A percentile compares a stretch with the other conserved stretches of the same genome.
Evolutionary conservation across 2,888 invertebrate species (phyloP).

Genomic region (Escarpia spicata): DNA sequence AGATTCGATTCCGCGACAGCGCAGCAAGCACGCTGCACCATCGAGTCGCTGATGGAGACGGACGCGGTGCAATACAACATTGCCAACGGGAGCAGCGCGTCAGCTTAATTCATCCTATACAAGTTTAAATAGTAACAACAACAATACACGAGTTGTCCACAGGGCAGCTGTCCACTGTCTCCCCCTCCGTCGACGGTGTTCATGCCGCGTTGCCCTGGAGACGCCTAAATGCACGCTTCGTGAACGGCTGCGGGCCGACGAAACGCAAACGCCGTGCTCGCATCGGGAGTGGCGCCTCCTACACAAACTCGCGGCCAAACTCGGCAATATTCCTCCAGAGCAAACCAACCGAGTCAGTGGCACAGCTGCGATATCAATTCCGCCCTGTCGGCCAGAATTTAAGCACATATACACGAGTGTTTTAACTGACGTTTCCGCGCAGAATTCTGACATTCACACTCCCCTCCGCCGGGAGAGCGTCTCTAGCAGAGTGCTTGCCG

Average conservation of each 20-base stretch:
- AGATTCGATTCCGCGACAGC: not conserved
- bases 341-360: not conserved
- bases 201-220: not conserved
- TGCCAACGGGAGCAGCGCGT: not conserved
- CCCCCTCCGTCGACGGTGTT: not conserved
- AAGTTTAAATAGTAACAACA: constrained; percentile 16
- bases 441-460: not conserved
- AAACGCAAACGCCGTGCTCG: not conserved
- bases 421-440: not conserved
- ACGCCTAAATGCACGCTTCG: not conserved
- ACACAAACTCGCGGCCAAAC: not conserved
- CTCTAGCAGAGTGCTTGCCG: not conserved
- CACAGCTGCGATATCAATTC: not conserved
- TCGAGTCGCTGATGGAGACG: not conserved
- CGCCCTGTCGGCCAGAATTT: not conserved
- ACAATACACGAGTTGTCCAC: not conserved
- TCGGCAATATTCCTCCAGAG: not conserved
- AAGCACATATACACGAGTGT: not conserved
- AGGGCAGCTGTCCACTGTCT: not conserved
- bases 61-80: not conserved
- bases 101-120: constrained; percentile 12
- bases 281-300: not conserved
- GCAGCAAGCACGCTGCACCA: not conserved
- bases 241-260: not conserved
- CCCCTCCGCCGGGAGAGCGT: not conserved